phyloP scores from a whole-genome alignment of 2,113 vertebrate species.

The Dasyornis broadbenti region DNA sequence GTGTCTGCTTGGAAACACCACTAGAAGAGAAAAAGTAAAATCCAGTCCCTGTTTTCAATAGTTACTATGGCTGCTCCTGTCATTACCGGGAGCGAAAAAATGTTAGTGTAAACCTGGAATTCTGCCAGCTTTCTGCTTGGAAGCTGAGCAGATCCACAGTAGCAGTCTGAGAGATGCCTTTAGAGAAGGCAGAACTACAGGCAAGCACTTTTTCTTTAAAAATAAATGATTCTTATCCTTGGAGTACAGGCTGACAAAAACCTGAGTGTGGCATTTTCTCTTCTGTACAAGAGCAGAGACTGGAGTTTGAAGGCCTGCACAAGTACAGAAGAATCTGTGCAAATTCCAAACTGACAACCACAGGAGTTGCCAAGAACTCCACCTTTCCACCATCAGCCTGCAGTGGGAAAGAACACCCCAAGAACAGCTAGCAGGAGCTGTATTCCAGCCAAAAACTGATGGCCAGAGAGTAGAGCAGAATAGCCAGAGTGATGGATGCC shows the following conservation, averaged over 20 bases:
- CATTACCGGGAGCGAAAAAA: neutral
- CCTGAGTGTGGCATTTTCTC: neutral
- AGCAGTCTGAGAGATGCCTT: neutral
- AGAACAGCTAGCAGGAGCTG: neutral
- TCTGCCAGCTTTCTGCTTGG: neutral
- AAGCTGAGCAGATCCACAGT: neutral
- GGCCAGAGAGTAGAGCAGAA: neutral
- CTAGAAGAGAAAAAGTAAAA: neutral
- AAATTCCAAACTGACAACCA: neutral
- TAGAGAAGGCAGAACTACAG: neutral
- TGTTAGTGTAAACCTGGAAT: neutral
- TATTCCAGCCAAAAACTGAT: neutral
- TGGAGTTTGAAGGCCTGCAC: neutral
- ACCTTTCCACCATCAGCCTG: neutral
- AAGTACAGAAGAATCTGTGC: neutral
- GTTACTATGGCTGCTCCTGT: neutral
- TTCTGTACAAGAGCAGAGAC: neutral
- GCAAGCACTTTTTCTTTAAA: neutral
- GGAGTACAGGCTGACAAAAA: neutral
- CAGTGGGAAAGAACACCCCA: neutral
- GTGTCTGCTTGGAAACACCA: neutral
- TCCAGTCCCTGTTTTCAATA: neutral
- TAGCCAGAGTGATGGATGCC: neutral
- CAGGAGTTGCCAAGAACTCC: neutral
- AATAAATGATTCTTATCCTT: neutral